Conservation (phyloP, 2,888 invertebrate genomes). For the Polietes domitor region DNA sequence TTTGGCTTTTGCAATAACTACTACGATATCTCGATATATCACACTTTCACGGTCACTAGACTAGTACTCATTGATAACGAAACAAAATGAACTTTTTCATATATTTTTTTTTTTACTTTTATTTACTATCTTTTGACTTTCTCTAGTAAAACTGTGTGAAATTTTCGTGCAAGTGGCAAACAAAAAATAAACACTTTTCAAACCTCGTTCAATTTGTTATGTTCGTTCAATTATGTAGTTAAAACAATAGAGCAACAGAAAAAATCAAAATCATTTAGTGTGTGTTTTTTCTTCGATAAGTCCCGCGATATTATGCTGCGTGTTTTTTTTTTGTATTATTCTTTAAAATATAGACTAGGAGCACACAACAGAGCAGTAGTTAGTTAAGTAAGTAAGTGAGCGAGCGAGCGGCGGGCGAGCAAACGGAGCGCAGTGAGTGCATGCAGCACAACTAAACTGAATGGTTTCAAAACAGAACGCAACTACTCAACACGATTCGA, state of each 20-base stretch:
- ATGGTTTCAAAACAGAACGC: conserved; percentile 38
- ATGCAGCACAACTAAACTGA: conserved; percentile 64
- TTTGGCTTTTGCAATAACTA: neutral
- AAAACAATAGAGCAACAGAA: conserved; percentile 57
- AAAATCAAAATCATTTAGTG: conserved; percentile 61
- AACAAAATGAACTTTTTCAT: neutral
- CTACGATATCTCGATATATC: neutral
- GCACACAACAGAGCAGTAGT: conserved; percentile 49
- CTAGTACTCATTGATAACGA: conserved; percentile 1
- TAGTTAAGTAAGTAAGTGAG: conserved; percentile 23
- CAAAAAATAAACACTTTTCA: conserved; percentile 37
- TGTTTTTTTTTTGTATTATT: conserved; percentile 26
- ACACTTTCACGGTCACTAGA: conserved; percentile 57
- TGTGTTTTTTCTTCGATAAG: conserved; percentile 30
- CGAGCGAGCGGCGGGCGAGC: conserved; percentile 6
- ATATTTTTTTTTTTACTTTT: conserved; percentile 24
- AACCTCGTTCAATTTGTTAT: conserved; percentile 60
- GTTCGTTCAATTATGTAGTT: conserved; percentile 21
- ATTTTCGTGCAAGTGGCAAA: conserved; percentile 3
- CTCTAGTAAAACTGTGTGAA: neutral
- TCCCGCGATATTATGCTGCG: conserved; percentile 57
- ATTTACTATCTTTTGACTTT: conserved; percentile 26
- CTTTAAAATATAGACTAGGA: conserved; percentile 35
- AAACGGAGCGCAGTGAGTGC: conserved; percentile 58
- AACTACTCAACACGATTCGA: conserved; percentile 31